Base-by-base conservation (phyloP, 2,797 vertebrate genomes). In the Octomys mimax region DNA sequence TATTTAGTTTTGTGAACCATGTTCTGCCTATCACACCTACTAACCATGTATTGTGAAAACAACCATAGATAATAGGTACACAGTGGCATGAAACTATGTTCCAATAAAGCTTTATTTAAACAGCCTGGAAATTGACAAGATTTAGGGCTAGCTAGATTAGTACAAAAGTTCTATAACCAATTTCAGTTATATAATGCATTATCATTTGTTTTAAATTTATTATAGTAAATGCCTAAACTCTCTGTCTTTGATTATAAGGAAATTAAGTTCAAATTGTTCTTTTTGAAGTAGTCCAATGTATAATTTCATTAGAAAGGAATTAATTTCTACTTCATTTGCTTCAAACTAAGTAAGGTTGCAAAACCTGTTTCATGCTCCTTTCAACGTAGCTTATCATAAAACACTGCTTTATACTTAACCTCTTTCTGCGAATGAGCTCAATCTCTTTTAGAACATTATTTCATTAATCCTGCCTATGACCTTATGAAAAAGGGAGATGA, bases 301-400 rank as follows among this genome's bases (percentile, higher is more conserved):
- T 70, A 92, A 92, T n/a, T 94, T 36, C 26, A 73, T 6, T 2
- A 14, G 89, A 84, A 95, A 71, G 16, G 13, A 92, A 83, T 88
- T n/a, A 83, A 84, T 3, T 22, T 83, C 13, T 57, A 82, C 28
- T 73, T 81, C 39, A 77, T 81, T 89, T 92, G 80, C 62, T 84
- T 85, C 49, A 89, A 87, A 85, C 91, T 79, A 21, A 64, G 36
- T 94, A 87, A 93, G 87, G 78, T 33, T 73, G 24, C 12, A 95
- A 92, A 95, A 66, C 11, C n/a, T 85, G 46, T 91, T 59, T 24
- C 36, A 33, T 92, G 39, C 52, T 89, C 52, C 82, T 1, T 87
- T 80, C 87, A 75, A 91, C n/a, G 73, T 21, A 96, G 78, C 85
- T 87, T 84, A 85, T 87, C 66, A 89, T 79, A 89, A 95, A 94